Conservation (phyloP, 2,113 vertebrate species). For the Gnathonemus longibarbis region DNA sequence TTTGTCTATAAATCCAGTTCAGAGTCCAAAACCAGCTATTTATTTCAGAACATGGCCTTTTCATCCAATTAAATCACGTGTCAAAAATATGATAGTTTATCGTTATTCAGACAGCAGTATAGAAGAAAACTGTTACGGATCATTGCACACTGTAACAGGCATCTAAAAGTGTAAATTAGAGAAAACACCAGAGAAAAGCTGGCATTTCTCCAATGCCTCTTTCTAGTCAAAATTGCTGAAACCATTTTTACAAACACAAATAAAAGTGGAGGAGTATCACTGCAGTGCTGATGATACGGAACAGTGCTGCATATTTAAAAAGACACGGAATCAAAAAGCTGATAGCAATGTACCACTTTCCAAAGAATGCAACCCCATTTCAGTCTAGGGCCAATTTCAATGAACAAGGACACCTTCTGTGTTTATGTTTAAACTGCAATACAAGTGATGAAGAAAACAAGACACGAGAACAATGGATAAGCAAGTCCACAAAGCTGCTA, state of each 20-base stretch:
- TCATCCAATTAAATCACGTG: background rate
- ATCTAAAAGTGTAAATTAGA: slow-evolving; percentile 2
- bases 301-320: background rate
- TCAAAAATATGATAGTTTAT: background rate
- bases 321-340: background rate
- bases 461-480: background rate
- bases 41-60: slow-evolving; percentile 2
- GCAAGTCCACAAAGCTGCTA: background rate
- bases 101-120: slow-evolving; percentile 9
- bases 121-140: background rate
- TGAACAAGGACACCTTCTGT: background rate
- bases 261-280: background rate
- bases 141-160: background rate
- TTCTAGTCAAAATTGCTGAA: background rate
- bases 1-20: background rate
- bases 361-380: background rate
- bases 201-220: background rate
- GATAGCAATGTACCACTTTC: background rate
- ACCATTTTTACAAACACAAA: slow-evolving; percentile 9
- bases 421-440: background rate
- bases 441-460: background rate
- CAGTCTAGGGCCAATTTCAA: background rate
- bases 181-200: background rate
- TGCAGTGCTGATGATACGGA: slow-evolving; percentile 4
- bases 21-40: background rate